Evolutionary conservation across 2,888 invertebrate genomes (phyloP), one percentile per base, ranked within the genome.

Genomic region (Macrosiphum euphorbiae): DNA sequence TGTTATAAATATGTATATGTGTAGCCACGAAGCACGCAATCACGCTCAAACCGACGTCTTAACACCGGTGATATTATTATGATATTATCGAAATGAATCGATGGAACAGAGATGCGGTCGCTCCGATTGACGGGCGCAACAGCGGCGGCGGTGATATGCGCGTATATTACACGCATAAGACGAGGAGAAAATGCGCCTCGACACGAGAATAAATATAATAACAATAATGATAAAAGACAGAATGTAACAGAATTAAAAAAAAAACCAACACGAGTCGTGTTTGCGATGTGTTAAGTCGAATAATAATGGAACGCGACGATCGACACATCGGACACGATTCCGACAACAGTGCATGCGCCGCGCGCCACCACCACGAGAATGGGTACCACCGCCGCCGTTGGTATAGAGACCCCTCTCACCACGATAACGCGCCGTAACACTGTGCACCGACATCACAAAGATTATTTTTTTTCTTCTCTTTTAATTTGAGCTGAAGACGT

Each of bases 361-460:
- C 78, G 47, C 92, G 92, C 58, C 91, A 35, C 52, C 35, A 28
- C 47, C 26, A 28, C 88, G 55, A 41, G 92, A 92, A 88, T 58
- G 92, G 61, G 67, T 52, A 52, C 78, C 87, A 13, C 41, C 67
- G n/a, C 67, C 67, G 24, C 78, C 26, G 41, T 13, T 55, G 35
- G 50, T n/a, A 28, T 16, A 16, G 11, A 55, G 44, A 20, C 44
- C 28, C 58, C 78, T 92, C 92, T 92, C 88, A 78, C 88, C 93
- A 26, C 44, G 44, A 89, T 92, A 89, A 93, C 89, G 55, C 47
- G 55, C 84, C 88, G 92, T 92, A 88, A 92, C 92, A 52, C 55
- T 58, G 41, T 55, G 20, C 35, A 26, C 24, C 67, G 50, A 88
- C 88, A 26, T 28, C 78, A 84, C 78, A 78, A 90, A 41, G 35